phyloP scores from a whole-genome alignment of 1,140 invertebrate genomes.

The Doryteuthis pealeii region DNA sequence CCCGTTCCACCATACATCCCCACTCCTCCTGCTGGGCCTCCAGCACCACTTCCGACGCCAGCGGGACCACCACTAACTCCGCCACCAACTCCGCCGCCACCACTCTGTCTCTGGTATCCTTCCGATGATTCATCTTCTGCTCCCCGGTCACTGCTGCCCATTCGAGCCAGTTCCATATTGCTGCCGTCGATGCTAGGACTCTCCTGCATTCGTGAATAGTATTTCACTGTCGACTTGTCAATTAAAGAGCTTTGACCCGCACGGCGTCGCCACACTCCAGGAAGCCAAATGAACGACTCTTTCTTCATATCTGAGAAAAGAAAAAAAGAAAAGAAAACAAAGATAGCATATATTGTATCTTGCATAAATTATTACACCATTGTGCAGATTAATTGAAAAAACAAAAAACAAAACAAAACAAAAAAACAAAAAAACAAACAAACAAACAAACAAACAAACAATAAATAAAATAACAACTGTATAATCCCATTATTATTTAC shows the following conservation, averaged over 20 bases:
- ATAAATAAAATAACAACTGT: no score
- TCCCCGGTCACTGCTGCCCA: slow-evolving; percentile 1
- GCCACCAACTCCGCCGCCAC: neutral
- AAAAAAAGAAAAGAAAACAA: slow-evolving; percentile 14
- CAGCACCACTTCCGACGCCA: neutral
- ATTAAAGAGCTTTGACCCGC: slow-evolving; percentile 43
- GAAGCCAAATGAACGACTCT: slow-evolving; percentile 40
- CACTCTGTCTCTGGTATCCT: neutral
- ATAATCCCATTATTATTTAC: no score
- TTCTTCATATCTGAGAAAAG: slow-evolving; percentile 23
- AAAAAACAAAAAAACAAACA: no score
- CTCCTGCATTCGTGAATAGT: slow-evolving; percentile 45
- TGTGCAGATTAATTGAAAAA: no score
- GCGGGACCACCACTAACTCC: neutral
- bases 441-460: no score
- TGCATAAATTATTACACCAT: no score
- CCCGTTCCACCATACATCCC: neutral
- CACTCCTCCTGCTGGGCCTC: neutral
- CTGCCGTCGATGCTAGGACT: slow-evolving; percentile 24
- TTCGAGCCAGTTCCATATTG: slow-evolving; percentile 24
- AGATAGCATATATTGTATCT: no score
- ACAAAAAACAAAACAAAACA: no score
- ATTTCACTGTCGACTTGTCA: slow-evolving; percentile 43
- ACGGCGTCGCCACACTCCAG: slow-evolving; percentile 21
- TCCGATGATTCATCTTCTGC: neutral